Conservation (phyloP, 2,888 invertebrate genomes). For the Agonopterix subpropinquella region DNA sequence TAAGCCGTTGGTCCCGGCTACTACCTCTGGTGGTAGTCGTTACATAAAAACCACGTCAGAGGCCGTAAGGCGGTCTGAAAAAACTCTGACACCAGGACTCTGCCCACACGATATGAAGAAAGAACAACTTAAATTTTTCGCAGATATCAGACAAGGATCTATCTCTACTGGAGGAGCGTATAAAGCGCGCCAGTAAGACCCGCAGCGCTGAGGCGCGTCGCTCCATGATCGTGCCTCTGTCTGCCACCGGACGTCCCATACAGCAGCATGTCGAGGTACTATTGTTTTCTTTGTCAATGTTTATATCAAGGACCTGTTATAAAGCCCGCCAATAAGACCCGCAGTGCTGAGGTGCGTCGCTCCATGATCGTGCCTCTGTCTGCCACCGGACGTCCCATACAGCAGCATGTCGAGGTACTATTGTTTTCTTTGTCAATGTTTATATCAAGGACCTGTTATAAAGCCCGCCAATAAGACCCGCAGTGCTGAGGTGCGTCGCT, state of each 20-base stretch:
- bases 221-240: conserved; percentile 58
- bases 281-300: too few relatives aligned
- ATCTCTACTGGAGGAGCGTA: conserved; percentile 95
- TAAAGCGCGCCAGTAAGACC: conserved; percentile 89
- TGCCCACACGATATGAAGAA: too few relatives aligned
- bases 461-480: conserved; percentile 87
- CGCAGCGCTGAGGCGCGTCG: conserved; percentile 71
- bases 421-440: too few relatives aligned
- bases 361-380: conserved; percentile 63
- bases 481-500: conserved; percentile 69
- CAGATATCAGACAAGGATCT: conserved; percentile 96
- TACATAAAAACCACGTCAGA: too few relatives aligned
- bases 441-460: conserved; percentile 73
- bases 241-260: conserved; percentile 56
- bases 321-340: conserved; percentile 87
- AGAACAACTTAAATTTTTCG: too few relatives aligned
- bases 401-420: conserved; percentile 38
- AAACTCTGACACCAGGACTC: too few relatives aligned
- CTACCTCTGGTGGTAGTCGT: too few relatives aligned
- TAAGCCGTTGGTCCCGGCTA: too few relatives aligned
- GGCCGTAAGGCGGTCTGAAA: too few relatives aligned
- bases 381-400: conserved; percentile 51
- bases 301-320: conserved; percentile 73
- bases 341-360: conserved; percentile 69
- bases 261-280: conserved; percentile 40